Base-by-base conservation (phyloP, 2,113 vertebrate genomes). In the Cryptomyrus ogoouensis region DNA sequence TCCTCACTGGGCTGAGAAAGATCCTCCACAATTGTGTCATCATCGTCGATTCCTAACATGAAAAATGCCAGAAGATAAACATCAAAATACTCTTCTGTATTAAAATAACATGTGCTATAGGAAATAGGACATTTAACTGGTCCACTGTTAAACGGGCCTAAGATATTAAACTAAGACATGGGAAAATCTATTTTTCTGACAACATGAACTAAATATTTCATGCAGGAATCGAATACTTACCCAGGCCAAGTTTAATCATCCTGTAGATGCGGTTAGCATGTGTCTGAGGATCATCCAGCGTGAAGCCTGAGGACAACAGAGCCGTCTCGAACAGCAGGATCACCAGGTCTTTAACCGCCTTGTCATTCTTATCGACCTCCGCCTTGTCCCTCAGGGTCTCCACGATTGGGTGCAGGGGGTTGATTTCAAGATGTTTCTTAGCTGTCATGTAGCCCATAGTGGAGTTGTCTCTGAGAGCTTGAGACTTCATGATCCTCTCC, bases 401-500 rank as follows among this genome's bases (percentile, higher is more conserved):
- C 3, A 97, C 0, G 46, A 97, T 96, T 13, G 96, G 95, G 90
- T 97, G 96, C 70, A 91, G 2, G 0, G 96, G 96, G 91, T 97
- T 97, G 91, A 97, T 96, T 90, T 96, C 96, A 1, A 97, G 94
- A 86, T 96, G 96, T 84, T 97, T 97, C 91, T 97, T 97, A 17
- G 96, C 96, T 0, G 96, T 96, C 96, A 97, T 97, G 93, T 97
- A 97, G 66, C 96, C 96, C 96, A 97, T 94, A 53, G 96, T 97
- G 91, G 96, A 95, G 92, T 96, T 96, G 89, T 97, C 96, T n/a
- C 96, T 94, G 87, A 97, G 90, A 24, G 96, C 96, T 87, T 97
- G 96, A 88, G 96, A 95, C 93, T 97, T 97, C 96, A 97, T 97
- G 93, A 97, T 97, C 90, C 96, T 95, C 92, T 97, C 96, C 96